Base-by-base conservation (phyloP, 2,888 invertebrate genomes). In the Rotaria magnacalcarata region DNA sequence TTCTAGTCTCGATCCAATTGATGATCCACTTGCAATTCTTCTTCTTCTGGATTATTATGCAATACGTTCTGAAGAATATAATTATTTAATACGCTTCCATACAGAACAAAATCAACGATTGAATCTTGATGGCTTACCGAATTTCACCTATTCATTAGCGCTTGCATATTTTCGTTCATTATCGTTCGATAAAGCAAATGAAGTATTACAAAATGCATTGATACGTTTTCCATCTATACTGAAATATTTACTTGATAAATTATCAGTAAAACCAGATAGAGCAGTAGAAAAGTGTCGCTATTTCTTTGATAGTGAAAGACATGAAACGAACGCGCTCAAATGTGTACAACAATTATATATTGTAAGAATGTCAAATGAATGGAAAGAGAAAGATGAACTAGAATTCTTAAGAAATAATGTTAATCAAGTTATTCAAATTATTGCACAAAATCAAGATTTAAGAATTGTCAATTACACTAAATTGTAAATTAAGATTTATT, bases 21-120 rank as follows among this genome's bases (percentile, higher is more conserved):
- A 87, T 85, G 91, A 91, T 87, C 91, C 91, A 6, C 88, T 91
- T 86, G 89, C 90, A 88, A 89, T 89, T 27, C 92, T 95, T 87
- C 92, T 96, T 86, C 92, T 94, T 89, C 92, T 96, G 52, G 96
- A 96, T 91, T 95, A 94, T 89, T 95, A 95, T 90, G 95, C 96
- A 1, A 89, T 96, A 84, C 93, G 94, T 87, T 90, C 92, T 41
- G 93, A 94, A 85, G 94, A 95, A 91, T 94, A 94, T 89, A 92
- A 92, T 34, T 96, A 95, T 94, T 92, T 95, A 24, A 91, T 92
- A 14, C 89, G 91, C 21, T 92, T 89, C 90, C 93, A 89, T 88
- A 88, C 91, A 52, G 90, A 92, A 88, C 91, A 91, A 89, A 90
- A 91, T 89, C 89, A 89, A 21, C 90, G 92, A 85, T 93, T 94